phyloP scores from a whole-genome alignment of 2,797 vertebrate genomes.

The Falco concolor region DNA sequence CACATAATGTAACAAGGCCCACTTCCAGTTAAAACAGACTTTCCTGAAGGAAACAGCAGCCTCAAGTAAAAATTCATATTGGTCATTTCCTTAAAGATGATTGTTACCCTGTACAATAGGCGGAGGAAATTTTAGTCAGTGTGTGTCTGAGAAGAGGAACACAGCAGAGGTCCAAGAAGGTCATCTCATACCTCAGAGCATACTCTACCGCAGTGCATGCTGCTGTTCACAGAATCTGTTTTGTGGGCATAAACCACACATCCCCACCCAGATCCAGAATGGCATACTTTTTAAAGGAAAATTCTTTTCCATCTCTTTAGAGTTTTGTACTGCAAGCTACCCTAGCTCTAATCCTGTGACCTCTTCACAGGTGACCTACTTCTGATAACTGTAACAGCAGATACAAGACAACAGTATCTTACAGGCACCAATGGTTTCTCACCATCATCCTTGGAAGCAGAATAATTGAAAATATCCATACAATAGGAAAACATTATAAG shows the following conservation, averaged over 20 bases:
- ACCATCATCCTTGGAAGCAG: background rate
- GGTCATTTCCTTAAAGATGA: background rate
- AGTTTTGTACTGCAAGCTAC: background rate
- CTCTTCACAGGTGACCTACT: background rate
- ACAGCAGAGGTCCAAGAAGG: too few relatives aligned
- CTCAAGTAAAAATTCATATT: background rate
- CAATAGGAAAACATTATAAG: background rate
- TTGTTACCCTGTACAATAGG: background rate
- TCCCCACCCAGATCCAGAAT: background rate
- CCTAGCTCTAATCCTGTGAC: background rate
- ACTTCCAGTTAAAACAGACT: background rate
- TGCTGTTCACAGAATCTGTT: background rate
- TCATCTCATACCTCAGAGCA: background rate
- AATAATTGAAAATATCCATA: background rate
- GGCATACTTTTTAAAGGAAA: background rate
- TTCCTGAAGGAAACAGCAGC: background rate
- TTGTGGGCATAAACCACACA: background rate
- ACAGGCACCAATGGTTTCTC: background rate
- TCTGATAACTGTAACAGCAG: background rate
- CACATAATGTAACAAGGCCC: background rate
- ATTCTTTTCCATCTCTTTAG: background rate
- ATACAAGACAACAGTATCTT: background rate
- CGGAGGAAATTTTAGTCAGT: background rate
- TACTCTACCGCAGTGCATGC: too few relatives aligned
- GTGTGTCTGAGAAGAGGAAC: background rate